Evolutionary conservation across 2,888 invertebrate genomes (phyloP), one percentile per base, ranked within the genome.

Genomic region (Hirtodrosophila cameraria): DNA sequence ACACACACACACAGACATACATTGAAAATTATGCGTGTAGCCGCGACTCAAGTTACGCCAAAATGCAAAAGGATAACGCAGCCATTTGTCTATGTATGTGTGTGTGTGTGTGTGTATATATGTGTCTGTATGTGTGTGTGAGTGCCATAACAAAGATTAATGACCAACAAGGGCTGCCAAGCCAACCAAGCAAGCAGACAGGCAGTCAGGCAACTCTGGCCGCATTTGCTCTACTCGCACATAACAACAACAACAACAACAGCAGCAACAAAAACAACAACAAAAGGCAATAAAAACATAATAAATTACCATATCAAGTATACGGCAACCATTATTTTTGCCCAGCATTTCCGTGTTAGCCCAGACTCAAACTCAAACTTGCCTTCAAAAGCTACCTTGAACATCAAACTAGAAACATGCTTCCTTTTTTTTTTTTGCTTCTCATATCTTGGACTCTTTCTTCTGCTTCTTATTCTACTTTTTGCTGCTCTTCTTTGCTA

Each of bases 271-370:
- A 13, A 25, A 42, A 13, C 30, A 33, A 52, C 62, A 82, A 85
- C 88, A 82, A 85, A 75, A 74, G 77, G 80, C 86, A 88, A 88
- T 88, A 88, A 88, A 83, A 88, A 83, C 75, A 82, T 87, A 87
- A 87, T 88, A 88, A 88, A 88, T 88, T 87, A 88, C 87, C 84
- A 87, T 87, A 88, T 87, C 88, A 88, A 88, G 82, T 88, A 83
- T 83, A 82, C 76, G 71, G 67, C 50, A 69, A 58, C 75, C 71
- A 71, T 71, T 71, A 71, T 75, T 62, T 72, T 49, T 38, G 63
- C 63, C 68, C 78, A 75, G 76, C 82, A 69, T 81, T 80, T 80
- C 86, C 86, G 66, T 81, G 69, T 84, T 65, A 33, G 62, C 36
- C 48, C 49, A 45, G 46, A 31, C 42, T 39, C 49, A 43, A 9